Percentiles rank a stretch among this genome's conserved stretches.
These are phyloP conservation scores for Glyptemys insculpta DNA, from an alignment of 2,797 vertebrate species.

Conservation along the genomic window DNA sequence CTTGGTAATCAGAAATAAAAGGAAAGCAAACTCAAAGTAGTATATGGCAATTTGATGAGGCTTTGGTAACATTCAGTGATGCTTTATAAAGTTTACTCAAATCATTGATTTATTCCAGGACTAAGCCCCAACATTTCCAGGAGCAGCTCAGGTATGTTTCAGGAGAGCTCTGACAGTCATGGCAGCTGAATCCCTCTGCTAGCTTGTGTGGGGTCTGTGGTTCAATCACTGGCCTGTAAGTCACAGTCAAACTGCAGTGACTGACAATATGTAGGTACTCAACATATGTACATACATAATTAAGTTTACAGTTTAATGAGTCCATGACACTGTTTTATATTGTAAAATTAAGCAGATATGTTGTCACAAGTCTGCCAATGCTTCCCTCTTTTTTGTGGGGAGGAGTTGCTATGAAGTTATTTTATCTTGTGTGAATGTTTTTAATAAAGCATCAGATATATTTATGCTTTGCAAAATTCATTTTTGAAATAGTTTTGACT, in stretches of 20 bases:
- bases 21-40: background rate
- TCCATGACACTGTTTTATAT: background rate
- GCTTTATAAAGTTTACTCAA: background rate
- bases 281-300: background rate
- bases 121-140: background rate
- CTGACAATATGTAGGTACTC: background rate
- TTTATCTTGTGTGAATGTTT: background rate
- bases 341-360: background rate
- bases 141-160: background rate
- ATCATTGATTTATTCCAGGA: background rate
- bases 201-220: accelerated
- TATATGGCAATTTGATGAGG: background rate
- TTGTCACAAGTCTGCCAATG: background rate
- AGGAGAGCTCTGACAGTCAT: background rate
- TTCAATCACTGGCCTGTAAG: background rate
- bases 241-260: background rate
- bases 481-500: background rate
- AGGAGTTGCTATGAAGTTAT: background rate
- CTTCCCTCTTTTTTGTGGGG: background rate
- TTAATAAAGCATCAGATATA: background rate
- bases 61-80: background rate
- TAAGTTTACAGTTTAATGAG: background rate
- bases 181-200: background rate
- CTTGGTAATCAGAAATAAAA: background rate
- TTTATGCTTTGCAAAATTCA: background rate